phyloP scores from a whole-genome alignment of 1,140 invertebrate species.

The Drosophila cardini region DNA sequence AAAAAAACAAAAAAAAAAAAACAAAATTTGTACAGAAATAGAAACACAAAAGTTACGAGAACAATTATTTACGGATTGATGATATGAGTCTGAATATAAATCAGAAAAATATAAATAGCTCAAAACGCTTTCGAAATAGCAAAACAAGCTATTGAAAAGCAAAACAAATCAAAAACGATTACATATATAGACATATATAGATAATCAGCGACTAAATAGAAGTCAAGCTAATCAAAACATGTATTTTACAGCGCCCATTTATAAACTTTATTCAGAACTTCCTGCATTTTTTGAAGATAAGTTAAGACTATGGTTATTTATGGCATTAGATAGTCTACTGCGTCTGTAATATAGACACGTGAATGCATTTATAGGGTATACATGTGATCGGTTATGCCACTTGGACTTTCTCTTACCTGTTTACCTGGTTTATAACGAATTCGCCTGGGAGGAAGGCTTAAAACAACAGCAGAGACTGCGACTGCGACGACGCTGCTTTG shows the following conservation, averaged over 20 bases:
- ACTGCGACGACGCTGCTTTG: slow-evolving; percentile 61
- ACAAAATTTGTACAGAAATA: too few species aligned
- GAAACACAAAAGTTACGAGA: too few species aligned
- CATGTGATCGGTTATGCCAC: neutral
- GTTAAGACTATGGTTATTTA: slow-evolving; percentile 40
- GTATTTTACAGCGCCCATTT: neutral
- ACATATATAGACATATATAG: slow-evolving; percentile 2
- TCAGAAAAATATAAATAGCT: too few species aligned
- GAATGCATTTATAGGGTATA: slow-evolving; percentile 26
- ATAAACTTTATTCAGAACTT: slow-evolving; percentile 38
- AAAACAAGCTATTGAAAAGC: too few species aligned
- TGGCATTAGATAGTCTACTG: neutral
- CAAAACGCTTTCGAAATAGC: too few species aligned
- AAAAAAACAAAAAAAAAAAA: neutral
- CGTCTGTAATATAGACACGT: neutral
- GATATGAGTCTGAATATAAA: too few species aligned
- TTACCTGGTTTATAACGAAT: slow-evolving; percentile 33
- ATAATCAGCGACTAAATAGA: slow-evolving; percentile 1
- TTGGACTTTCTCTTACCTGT: slow-evolving; percentile 32
- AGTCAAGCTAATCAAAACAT: neutral
- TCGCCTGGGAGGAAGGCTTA: slow-evolving; percentile 32
- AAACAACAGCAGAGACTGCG: slow-evolving; percentile 70
- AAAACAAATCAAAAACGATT: neutral
- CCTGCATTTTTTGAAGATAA: slow-evolving; percentile 36
- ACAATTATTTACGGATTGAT: too few species aligned